phyloP scores from a whole-genome alignment of 2,888 invertebrate genomes.

The Apamea anceps region DNA sequence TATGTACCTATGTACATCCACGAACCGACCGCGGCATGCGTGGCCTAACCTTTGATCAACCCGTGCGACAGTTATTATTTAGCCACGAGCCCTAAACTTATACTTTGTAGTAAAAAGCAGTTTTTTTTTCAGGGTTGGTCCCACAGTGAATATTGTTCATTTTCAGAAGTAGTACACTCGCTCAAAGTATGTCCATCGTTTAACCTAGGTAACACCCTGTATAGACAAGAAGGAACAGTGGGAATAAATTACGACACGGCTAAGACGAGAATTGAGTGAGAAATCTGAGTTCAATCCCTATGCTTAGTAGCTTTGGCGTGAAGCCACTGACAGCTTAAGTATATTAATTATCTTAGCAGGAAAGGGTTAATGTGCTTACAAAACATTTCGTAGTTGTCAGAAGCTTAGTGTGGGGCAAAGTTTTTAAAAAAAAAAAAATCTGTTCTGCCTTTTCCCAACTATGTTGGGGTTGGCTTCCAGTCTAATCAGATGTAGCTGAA shows the following conservation, averaged over 20 bases:
- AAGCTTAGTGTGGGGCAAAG: too few relatives aligned
- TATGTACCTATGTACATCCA: too few relatives aligned
- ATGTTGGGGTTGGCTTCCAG: too few relatives aligned
- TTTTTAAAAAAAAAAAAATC: too few relatives aligned
- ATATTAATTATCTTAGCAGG: background rate
- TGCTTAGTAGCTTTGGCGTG: background rate
- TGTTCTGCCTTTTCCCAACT: too few relatives aligned
- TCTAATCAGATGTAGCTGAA: too few relatives aligned
- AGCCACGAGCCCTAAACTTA: background rate
- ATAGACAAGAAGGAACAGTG: background rate
- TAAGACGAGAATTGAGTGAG: background rate
- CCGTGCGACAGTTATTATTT: too few relatives aligned
- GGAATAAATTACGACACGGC: background rate
- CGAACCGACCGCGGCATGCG: too few relatives aligned
- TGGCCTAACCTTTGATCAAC: too few relatives aligned
- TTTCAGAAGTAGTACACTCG: background rate
- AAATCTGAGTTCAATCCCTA: background rate
- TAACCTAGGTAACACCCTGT: background rate
- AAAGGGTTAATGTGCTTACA: background rate
- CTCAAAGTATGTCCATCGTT: too few relatives aligned
- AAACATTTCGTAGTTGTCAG: background rate
- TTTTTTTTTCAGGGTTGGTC: too few relatives aligned
- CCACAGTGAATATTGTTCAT: too few relatives aligned
- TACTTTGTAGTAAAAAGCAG: background rate
- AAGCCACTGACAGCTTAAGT: constrained; percentile 1